These are phyloP conservation scores for Uropsilus gracilis DNA, from an alignment of 2,113 vertebrate genomes.

Conservation along the genomic window DNA sequence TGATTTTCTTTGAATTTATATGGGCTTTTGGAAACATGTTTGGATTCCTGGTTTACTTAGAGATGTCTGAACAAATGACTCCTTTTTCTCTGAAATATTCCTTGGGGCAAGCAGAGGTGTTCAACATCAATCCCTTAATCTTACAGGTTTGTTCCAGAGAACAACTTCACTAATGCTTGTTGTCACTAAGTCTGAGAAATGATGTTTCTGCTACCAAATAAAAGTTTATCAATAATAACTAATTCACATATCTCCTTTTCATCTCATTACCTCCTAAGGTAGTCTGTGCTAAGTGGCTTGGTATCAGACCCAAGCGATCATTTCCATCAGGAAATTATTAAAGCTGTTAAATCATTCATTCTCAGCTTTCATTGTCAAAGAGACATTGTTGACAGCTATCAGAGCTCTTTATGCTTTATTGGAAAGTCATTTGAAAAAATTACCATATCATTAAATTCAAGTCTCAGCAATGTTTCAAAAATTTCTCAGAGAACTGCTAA, in stretches of 20 bases:
- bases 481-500: constrained; percentile 47
- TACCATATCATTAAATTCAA: constrained; percentile 69
- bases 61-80: background rate
- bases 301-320: constrained; percentile 27
- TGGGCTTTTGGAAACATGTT: constrained; percentile 36
- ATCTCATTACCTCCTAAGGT: background rate
- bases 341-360: constrained; percentile 44
- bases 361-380: constrained; percentile 49
- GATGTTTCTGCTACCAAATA: constrained; percentile 17
- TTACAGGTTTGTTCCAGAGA: constrained; percentile 31
- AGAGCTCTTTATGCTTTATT: constrained; percentile 59
- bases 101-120: background rate
- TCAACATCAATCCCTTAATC: constrained; percentile 32
- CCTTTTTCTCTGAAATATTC: constrained; percentile 24
- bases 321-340: constrained; percentile 52
- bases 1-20: constrained; percentile 23
- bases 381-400: constrained; percentile 73
- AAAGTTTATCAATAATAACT: constrained; percentile 1
- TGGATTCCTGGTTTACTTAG: background rate
- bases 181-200: constrained; percentile 17
- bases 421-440: constrained; percentile 70
- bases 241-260: background rate
- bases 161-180: background rate
- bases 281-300: background rate
- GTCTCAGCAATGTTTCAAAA: constrained; percentile 65